Evolutionary conservation across 2,888 invertebrate genomes (phyloP).

Genomic region (Icerya purchasi): DNA sequence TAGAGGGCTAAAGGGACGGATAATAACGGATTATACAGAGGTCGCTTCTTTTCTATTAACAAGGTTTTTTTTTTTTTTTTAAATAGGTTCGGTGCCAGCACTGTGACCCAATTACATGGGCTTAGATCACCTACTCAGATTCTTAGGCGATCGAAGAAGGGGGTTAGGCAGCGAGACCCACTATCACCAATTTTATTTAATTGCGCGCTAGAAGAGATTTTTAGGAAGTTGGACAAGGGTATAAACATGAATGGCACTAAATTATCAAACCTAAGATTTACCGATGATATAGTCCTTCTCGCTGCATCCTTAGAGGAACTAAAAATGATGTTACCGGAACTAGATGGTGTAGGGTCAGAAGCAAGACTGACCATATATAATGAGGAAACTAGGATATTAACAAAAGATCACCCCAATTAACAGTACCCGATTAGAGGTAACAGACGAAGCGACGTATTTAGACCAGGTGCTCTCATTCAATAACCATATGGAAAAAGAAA

Average conservation of each 20-base stretch:
- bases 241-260: neutral
- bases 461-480: neutral
- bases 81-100: too few relatives aligned
- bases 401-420: neutral
- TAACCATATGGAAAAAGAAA: neutral
- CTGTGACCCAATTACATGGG: too few relatives aligned
- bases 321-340: neutral
- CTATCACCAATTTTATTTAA: neutral
- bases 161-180: neutral
- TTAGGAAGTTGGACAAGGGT: neutral
- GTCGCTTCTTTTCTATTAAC: too few relatives aligned
- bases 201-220: neutral
- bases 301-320: neutral
- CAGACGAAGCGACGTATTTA: neutral
- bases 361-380: neutral
- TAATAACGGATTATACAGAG: neutral
- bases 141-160: too few relatives aligned
- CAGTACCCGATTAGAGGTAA: neutral
- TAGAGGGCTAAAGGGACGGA: neutral
- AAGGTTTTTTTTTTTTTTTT: too few relatives aligned
- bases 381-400: neutral
- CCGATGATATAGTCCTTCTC: neutral
- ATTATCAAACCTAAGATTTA: neutral
- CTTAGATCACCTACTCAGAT: too few relatives aligned
- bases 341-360: neutral